Evolutionary conservation across 2,797 vertebrate genomes (phyloP).

Genomic region (Morelia viridis): DNA sequence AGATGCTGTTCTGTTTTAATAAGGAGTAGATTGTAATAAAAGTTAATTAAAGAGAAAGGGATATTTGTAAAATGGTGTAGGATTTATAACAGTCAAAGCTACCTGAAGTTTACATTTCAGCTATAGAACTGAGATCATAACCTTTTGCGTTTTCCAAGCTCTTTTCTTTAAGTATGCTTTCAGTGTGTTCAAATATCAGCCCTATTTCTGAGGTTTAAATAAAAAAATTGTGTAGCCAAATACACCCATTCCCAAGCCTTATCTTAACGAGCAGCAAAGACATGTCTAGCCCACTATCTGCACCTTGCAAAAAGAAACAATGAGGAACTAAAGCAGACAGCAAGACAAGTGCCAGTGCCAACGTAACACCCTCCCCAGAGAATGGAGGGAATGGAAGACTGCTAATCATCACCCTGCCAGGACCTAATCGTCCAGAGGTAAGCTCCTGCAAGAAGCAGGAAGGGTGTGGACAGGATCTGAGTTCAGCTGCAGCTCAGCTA

Average conservation of each 20-base stretch:
- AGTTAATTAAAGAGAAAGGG: background rate
- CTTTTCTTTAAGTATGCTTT: constrained; percentile 39
- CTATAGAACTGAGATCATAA: constrained; percentile 11
- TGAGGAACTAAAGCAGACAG: constrained; percentile 69
- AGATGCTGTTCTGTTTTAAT: background rate
- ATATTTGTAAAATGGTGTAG: constrained; percentile 1
- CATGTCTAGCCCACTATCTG: constrained; percentile 75
- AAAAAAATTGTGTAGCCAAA: constrained; percentile 56
- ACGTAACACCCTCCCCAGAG: constrained; percentile 49
- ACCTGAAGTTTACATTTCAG: background rate
- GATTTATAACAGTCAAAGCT: constrained; percentile 1
- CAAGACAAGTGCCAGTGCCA: constrained; percentile 28
- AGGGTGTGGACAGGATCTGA: constrained; percentile 85
- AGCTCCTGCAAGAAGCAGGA: constrained; percentile 79
- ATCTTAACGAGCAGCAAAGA: constrained; percentile 74
- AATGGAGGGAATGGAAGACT: constrained; percentile 62
- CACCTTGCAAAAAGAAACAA: constrained; percentile 71
- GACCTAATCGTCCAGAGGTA: constrained; percentile 79
- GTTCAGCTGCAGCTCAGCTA: constrained; percentile 77
- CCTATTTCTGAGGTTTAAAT: constrained; percentile 52
- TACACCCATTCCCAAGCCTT: constrained; percentile 73
- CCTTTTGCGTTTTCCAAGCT: constrained; percentile 25
- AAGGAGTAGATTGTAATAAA: background rate
- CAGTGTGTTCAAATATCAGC: constrained; percentile 38
- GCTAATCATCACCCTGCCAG: constrained; percentile 68